A percentile compares a stretch with the other conserved stretches of the same genome.
These are phyloP conservation scores for Drosophila aldrichi DNA, from an alignment of 2,888 invertebrate species.

Conservation along the genomic window DNA sequence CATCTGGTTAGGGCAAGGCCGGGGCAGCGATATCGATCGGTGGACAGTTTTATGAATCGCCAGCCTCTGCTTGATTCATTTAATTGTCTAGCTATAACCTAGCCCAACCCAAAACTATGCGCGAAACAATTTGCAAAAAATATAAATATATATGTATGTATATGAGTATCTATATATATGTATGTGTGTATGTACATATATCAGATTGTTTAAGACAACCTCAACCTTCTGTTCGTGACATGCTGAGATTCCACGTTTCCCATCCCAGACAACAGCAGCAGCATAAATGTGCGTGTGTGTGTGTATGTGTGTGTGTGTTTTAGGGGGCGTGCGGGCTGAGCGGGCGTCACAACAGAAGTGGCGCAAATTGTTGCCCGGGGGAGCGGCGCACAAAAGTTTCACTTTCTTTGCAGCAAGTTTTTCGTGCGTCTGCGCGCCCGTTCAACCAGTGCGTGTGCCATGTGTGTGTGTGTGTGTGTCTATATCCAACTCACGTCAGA, in stretches of 20 bases:
- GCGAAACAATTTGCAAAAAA: conserved; percentile 25
- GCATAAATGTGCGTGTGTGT: conserved; percentile 3
- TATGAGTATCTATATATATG: background rate
- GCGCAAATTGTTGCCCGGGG: conserved; percentile 51
- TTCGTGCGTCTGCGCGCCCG: conserved; percentile 46
- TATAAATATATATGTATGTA: background rate
- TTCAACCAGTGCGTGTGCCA: conserved; percentile 23
- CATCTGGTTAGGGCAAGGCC: conserved; percentile 63
- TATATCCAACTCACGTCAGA: conserved; percentile 12
- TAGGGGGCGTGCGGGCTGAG: background rate
- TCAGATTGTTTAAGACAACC: conserved; percentile 68
- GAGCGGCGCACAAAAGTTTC: conserved; percentile 71
- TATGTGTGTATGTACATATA: background rate
- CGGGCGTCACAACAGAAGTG: conserved; percentile 31
- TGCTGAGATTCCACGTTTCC: conserved; percentile 66
- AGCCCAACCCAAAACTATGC: conserved; percentile 65
- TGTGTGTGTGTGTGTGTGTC: conserved; percentile 18
- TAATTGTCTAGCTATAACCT: conserved; percentile 63
- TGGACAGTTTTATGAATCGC: conserved; percentile 50
- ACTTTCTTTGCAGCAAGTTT: conserved; percentile 82
- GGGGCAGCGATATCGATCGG: conserved; percentile 45
- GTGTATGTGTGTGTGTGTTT: background rate
- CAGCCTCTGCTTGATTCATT: conserved; percentile 55
- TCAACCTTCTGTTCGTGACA: conserved; percentile 78
- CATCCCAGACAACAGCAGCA: conserved; percentile 17